Evolutionary conservation across 2,113 vertebrate species (phyloP).

Genomic region (Regulus satrapa): DNA sequence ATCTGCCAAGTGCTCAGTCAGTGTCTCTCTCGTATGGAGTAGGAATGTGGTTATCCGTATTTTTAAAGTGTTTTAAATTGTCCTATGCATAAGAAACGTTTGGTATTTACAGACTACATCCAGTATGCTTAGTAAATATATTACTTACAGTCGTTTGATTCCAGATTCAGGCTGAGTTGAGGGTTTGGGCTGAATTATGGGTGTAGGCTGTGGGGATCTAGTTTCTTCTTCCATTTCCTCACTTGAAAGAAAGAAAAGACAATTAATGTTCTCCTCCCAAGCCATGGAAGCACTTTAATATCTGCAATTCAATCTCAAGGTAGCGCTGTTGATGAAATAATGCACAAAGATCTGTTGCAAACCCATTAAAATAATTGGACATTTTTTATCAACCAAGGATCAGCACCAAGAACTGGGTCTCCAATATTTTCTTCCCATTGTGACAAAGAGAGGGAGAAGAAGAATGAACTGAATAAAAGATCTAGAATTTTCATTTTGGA

Average conservation of each 20-base stretch:
- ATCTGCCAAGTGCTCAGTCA: not conserved
- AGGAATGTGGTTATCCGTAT: not conserved
- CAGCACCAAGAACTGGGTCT: not conserved
- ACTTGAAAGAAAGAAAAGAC: constrained; percentile 63
- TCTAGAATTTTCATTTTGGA: not conserved
- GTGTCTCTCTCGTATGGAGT: not conserved
- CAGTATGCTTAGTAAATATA: not conserved
- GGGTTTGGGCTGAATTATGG: constrained; percentile 68
- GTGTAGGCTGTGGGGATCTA: constrained; percentile 66
- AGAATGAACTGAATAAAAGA: not conserved
- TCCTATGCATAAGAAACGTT: not conserved
- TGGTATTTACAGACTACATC: not conserved
- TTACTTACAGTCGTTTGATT: constrained; percentile 90
- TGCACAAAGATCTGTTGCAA: not conserved
- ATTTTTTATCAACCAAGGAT: not conserved
- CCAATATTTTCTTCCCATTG: not conserved
- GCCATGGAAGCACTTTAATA: not conserved
- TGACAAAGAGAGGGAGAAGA: not conserved
- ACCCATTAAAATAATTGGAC: not conserved
- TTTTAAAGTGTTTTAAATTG: not conserved
- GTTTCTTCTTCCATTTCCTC: constrained; percentile 89
- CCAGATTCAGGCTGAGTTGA: constrained; percentile 84
- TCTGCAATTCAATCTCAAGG: not conserved
- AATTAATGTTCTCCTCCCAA: not conserved
- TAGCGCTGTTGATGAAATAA: not conserved